Percentiles rank a stretch among this genome's conserved stretches.
Evolutionary conservation across 2,797 vertebrate genomes (phyloP).

Genomic region (Adrianichthys oophorus): DNA sequence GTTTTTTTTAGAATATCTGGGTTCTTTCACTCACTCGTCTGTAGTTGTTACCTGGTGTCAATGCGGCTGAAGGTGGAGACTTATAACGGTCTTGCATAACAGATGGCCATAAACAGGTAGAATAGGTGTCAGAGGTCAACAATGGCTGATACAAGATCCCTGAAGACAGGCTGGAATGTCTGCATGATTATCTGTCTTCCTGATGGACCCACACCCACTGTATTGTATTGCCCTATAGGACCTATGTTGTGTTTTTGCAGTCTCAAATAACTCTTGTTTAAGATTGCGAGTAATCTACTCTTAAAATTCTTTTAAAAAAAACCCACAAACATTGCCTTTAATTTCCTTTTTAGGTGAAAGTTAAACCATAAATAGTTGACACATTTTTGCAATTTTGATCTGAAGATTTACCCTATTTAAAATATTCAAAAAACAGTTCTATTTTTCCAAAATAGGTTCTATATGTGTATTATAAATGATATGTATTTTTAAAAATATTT

Average conservation of each 20-base stretch:
- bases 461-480: too few species aligned
- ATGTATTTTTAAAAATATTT: too few species aligned
- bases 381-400: too few species aligned
- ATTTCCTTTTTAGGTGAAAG: slow-evolving; percentile 8
- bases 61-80: slow-evolving; percentile 32
- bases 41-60: slow-evolving; percentile 36
- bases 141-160: slow-evolving; percentile 33
- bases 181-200: slow-evolving; percentile 40
- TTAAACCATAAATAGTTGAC: too few species aligned
- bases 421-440: too few species aligned
- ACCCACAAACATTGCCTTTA: neutral
- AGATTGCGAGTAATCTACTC: slow-evolving; percentile 9
- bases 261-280: slow-evolving; percentile 44
- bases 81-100: slow-evolving; percentile 35
- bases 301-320: neutral
- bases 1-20: slow-evolving; percentile 4
- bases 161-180: slow-evolving; percentile 26
- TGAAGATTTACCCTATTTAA: too few species aligned
- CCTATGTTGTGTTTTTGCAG: slow-evolving; percentile 42
- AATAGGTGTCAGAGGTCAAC: slow-evolving; percentile 51
- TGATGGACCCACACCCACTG: slow-evolving; percentile 60
- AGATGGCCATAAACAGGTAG: slow-evolving; percentile 37
- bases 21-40: slow-evolving; percentile 31
- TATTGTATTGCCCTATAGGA: slow-evolving; percentile 52
- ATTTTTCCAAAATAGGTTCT: too few species aligned